Percentiles rank a stretch among this genome's conserved stretches.
Evolutionary conservation across 2,888 invertebrate species (phyloP).

Genomic region (Drosophila pseudotakahashii): DNA sequence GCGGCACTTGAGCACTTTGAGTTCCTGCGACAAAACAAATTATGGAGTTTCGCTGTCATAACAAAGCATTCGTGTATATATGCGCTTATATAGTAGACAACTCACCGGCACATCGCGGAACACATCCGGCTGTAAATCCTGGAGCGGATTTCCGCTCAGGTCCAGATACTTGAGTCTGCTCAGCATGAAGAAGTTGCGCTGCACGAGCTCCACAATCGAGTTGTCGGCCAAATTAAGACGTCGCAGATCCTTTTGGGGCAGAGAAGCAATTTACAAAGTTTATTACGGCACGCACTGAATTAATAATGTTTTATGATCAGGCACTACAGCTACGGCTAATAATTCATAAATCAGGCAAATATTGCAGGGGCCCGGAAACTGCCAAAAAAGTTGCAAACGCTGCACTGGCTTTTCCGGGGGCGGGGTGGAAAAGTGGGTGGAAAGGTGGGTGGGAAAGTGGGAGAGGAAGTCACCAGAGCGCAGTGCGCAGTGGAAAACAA

Average conservation of each 20-base stretch:
- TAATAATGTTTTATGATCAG: conserved; percentile 66
- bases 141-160: conserved; percentile 90
- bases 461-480: conserved; percentile 26
- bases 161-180: conserved; percentile 89
- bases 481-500: conserved; percentile 53
- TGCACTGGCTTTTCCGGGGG: conserved; percentile 26
- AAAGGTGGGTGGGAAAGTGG: conserved; percentile 9
- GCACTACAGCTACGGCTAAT: conserved; percentile 54
- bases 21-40: conserved; percentile 85
- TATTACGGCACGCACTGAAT: conserved; percentile 63
- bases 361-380: conserved; percentile 48
- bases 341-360: conserved; percentile 70
- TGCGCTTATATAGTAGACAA: conserved; percentile 48
- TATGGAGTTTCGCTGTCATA: conserved; percentile 8
- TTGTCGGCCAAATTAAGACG: conserved; percentile 89
- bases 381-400: conserved; percentile 52
- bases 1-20: conserved; percentile 89
- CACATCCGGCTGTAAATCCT: conserved; percentile 91
- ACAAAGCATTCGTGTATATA: background rate
- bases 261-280: conserved; percentile 52
- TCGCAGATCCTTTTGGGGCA: conserved; percentile 85
- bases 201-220: conserved; percentile 88
- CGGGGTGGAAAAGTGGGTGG: conserved; percentile 15
- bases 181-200: conserved; percentile 90
- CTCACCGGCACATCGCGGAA: conserved; percentile 89